Evolutionary conservation across 2,113 vertebrate species (phyloP).

Genomic region (cattle (Bos taurus)): ARS-UCD2.0 NC_037352.1:42022001-42022500

Average conservation of each 20-base stretch:
- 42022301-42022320: neutral
- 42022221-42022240: accelerated
- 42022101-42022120: neutral
- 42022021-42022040: accelerated
- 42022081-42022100: neutral
- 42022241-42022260: accelerated
- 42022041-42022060: neutral
- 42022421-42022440: neutral
- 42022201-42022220: neutral
- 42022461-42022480: neutral
- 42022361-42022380: neutral
- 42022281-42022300: accelerated
- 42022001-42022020: neutral
- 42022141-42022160: accelerated
- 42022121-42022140: accelerated
- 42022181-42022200: accelerated
- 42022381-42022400: neutral
- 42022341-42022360: neutral
- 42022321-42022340: neutral
- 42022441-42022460: neutral
- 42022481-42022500: accelerated
- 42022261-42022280: neutral
- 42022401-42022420: neutral
- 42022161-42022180: neutral
- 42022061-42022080: neutral